Percentiles rank a stretch among this genome's conserved stretches.
Evolutionary conservation across 2,888 invertebrate species (phyloP).

Genomic region (Megaustenia siamemsis): DNA sequence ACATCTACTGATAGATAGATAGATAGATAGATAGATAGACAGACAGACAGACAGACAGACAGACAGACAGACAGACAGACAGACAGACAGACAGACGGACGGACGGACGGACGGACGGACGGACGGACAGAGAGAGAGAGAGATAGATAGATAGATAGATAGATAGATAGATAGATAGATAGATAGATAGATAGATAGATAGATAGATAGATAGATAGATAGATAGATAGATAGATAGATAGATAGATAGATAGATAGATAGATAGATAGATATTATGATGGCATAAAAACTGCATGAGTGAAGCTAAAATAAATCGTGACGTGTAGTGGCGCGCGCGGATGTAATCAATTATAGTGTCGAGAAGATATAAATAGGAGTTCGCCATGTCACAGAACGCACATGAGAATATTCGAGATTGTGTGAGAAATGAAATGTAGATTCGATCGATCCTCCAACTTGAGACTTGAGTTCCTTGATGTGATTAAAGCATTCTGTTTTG

Average conservation of each 20-base stretch:
- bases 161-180: constrained; percentile 1
- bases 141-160: too few species aligned
- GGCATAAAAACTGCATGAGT: too few species aligned
- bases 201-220: constrained; percentile 7
- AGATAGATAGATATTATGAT: too few species aligned
- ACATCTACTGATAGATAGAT: not conserved
- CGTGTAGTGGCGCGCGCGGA: too few species aligned
- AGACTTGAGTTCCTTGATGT: not conserved
- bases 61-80: not conserved
- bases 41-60: not conserved
- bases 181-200: constrained; percentile 2
- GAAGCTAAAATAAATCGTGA: too few species aligned
- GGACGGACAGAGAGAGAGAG: too few species aligned
- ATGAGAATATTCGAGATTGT: not conserved
- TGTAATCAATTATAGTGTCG: not conserved
- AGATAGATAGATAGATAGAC: not conserved
- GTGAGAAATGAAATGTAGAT: not conserved
- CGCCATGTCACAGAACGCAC: not conserved
- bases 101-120: too few species aligned
- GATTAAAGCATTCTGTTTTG: not conserved
- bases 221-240: too few species aligned
- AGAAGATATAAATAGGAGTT: not conserved
- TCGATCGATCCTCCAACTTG: not conserved
- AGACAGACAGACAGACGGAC: too few species aligned
- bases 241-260: too few species aligned